These are phyloP conservation scores for Muntiacus muntjak DNA, from an alignment of 2,113 vertebrate species.

Conservation along the genomic window DNA sequence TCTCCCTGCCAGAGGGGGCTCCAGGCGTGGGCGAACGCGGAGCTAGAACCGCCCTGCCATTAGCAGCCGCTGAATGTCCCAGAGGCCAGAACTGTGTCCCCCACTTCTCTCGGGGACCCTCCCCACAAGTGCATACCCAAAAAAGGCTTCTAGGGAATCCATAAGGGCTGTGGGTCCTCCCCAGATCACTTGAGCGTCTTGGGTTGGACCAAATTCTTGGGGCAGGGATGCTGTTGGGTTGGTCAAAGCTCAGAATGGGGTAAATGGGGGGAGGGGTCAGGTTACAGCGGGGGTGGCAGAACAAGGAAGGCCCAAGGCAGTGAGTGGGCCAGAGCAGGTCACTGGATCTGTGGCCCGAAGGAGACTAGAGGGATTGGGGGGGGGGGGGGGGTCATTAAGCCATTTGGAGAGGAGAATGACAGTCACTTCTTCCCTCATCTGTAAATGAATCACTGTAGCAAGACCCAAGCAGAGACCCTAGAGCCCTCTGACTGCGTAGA, in stretches of 20 bases:
- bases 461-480: neutral
- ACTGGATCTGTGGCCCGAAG: neutral
- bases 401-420: neutral
- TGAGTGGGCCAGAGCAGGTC: neutral
- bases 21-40: neutral
- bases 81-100: neutral
- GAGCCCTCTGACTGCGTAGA: neutral
- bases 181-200: neutral
- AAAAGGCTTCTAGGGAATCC: neutral
- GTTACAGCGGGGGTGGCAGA: neutral
- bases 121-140: neutral
- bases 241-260: neutral
- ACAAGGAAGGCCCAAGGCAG: neutral
- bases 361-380: neutral
- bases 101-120: neutral
- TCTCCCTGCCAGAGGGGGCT: slow-evolving; percentile 40
- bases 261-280: neutral
- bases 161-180: neutral
- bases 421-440: neutral
- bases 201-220: neutral
- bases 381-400: neutral
- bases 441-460: neutral
- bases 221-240: neutral
- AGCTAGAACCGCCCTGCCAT: neutral
- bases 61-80: neutral